Percentiles rank a stretch among this genome's conserved stretches.
phyloP scores from a whole-genome alignment of 2,797 vertebrate species.

The Cottoperca gobio region DNA sequence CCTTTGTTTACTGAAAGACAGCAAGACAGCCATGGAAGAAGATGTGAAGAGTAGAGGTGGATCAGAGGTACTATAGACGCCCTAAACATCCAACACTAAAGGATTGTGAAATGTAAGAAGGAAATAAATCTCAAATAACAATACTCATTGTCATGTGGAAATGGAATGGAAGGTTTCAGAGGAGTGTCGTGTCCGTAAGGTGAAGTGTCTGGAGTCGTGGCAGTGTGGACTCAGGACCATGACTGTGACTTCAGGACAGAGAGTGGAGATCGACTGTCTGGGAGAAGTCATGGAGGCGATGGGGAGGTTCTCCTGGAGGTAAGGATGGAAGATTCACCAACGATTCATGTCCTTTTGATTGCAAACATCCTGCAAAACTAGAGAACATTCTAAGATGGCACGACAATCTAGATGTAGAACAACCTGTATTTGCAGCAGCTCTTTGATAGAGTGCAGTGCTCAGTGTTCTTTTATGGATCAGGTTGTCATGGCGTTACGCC shows the following conservation, averaged over 20 bases:
- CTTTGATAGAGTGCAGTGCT: not conserved
- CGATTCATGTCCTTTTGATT: not conserved
- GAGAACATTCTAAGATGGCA: not conserved
- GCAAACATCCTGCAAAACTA: not conserved
- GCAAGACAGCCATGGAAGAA: slow-evolving; percentile 34
- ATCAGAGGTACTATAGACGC: slow-evolving; percentile 23
- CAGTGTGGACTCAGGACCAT: slow-evolving; percentile 88
- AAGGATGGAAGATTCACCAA: not conserved
- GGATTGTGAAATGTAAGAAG: not conserved
- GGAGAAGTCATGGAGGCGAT: slow-evolving; percentile 59
- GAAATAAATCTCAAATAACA: not conserved
- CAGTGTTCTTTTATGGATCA: not conserved
- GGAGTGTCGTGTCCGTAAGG: slow-evolving; percentile 68
- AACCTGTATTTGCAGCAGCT: not conserved
- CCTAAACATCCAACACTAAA: not conserved
- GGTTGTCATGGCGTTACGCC: slow-evolving; percentile 86
- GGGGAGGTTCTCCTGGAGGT: slow-evolving; percentile 77
- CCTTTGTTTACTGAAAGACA: slow-evolving; percentile 77
- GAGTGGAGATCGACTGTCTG: slow-evolving; percentile 85
- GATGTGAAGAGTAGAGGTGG: not conserved
- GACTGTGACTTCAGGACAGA: slow-evolving; percentile 71
- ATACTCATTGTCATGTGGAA: not conserved
- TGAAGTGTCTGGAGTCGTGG: slow-evolving; percentile 83
- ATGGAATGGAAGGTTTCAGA: slow-evolving; percentile 24
- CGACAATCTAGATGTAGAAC: not conserved